phyloP scores from a whole-genome alignment of 2,113 vertebrate genomes.

The Alethe diademata region DNA sequence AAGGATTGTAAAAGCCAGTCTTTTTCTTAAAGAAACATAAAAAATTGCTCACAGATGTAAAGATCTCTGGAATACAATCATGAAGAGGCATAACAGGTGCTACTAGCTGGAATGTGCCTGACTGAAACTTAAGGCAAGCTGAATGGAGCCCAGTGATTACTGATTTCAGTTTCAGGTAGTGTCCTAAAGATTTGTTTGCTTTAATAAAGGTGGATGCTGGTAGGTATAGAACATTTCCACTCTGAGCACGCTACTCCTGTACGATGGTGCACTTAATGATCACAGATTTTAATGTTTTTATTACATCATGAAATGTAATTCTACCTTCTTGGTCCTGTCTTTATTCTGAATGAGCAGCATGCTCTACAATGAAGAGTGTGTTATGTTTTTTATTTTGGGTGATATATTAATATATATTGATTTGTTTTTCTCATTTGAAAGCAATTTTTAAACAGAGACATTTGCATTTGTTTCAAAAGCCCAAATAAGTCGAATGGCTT shows the following conservation, averaged over 20 bases:
- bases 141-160: neutral
- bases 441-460: slow-evolving; percentile 40
- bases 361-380: slow-evolving; percentile 41
- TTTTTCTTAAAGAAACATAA: neutral
- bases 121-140: neutral
- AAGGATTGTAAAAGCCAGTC: slow-evolving; percentile 46
- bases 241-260: slow-evolving; percentile 80
- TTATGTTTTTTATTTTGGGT: slow-evolving; percentile 6
- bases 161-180: slow-evolving; percentile 26
- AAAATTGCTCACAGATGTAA: neutral
- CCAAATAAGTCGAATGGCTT: slow-evolving; percentile 37
- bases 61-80: slow-evolving; percentile 18
- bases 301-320: slow-evolving; percentile 78
- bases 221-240: slow-evolving; percentile 79
- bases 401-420: slow-evolving; percentile 57
- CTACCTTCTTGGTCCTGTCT: slow-evolving; percentile 58
- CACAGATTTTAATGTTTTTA: slow-evolving; percentile 75
- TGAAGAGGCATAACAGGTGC: slow-evolving; percentile 35
- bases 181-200: slow-evolving; percentile 43
- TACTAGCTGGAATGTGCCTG: slow-evolving; percentile 19
- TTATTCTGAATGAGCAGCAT: slow-evolving; percentile 49
- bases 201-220: slow-evolving; percentile 70
- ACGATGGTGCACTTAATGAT: slow-evolving; percentile 77
- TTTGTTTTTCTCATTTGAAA: slow-evolving; percentile 29
- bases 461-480: slow-evolving; percentile 49